Percentiles rank a stretch among this genome's conserved stretches.
phyloP scores from a whole-genome alignment of 2,888 invertebrate species.

The Atethmia centrago region DNA sequence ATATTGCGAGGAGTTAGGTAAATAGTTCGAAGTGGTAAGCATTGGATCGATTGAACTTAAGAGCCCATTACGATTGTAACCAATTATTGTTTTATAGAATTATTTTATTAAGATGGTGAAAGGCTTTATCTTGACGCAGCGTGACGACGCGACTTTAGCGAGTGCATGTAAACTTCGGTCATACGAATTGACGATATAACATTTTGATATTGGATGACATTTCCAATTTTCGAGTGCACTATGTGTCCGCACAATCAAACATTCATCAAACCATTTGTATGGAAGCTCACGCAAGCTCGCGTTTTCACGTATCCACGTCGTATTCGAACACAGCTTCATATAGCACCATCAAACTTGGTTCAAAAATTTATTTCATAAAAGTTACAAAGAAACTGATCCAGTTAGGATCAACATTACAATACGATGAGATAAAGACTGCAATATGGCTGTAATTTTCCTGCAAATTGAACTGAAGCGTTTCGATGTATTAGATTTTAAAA shows the following conservation, averaged over 20 bases:
- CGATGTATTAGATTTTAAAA: slow-evolving; percentile 64
- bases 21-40: slow-evolving; percentile 48
- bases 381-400: slow-evolving; percentile 51
- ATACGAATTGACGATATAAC: background rate
- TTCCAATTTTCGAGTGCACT: background rate
- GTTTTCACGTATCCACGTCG: background rate
- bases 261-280: background rate
- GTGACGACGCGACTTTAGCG: background rate
- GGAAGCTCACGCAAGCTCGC: background rate
- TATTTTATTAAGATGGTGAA: background rate
- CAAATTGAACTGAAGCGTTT: slow-evolving; percentile 61
- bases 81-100: slow-evolving; percentile 39
- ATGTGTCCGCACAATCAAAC: background rate
- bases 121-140: slow-evolving; percentile 10
- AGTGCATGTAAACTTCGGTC: slow-evolving; percentile 5
- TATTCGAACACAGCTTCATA: background rate
- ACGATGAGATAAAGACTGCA: slow-evolving; percentile 65
- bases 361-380: slow-evolving; percentile 62
- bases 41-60: slow-evolving; percentile 68
- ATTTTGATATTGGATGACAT: background rate
- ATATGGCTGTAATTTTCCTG: slow-evolving; percentile 68
- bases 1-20: slow-evolving; percentile 22
- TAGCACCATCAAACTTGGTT: slow-evolving; percentile 9
- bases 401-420: slow-evolving; percentile 55
- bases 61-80: slow-evolving; percentile 64